Percentiles rank a stretch among this genome's conserved stretches.
Evolutionary conservation across 2,797 vertebrate species (phyloP).

Genomic region (Rousettus madagascariensis): DNA sequence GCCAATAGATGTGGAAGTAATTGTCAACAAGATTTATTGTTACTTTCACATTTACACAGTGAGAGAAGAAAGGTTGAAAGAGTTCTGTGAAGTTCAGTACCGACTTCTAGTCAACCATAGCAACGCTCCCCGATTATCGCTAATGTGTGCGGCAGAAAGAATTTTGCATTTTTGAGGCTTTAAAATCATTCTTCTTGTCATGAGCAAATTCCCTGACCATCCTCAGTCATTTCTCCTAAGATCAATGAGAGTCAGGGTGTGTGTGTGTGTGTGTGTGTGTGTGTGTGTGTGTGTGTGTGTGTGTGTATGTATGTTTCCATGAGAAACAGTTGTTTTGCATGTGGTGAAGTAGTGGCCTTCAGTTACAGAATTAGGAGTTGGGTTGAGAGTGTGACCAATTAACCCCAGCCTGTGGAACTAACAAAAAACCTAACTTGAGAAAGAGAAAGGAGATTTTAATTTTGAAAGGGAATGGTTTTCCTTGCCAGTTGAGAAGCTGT

Average conservation of each 20-base stretch:
- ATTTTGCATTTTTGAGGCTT: conserved; percentile 67
- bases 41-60: conserved; percentile 82
- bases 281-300: neutral
- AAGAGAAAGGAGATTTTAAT: conserved; percentile 16
- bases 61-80: conserved; percentile 80
- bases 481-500: conserved; percentile 48
- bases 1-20: conserved; percentile 84
- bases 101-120: conserved; percentile 76
- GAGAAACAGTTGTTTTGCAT: neutral
- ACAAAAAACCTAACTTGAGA: neutral
- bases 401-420: conserved; percentile 34
- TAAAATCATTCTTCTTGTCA: conserved; percentile 68
- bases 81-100: conserved; percentile 79
- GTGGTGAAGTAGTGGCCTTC: conserved; percentile 41
- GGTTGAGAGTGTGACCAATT: conserved; percentile 67
- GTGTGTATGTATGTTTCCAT: neutral
- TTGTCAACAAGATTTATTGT: conserved; percentile 86
- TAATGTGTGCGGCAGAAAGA: conserved; percentile 77
- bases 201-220: conserved; percentile 42
- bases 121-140: conserved; percentile 76
- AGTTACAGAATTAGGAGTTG: conserved; percentile 55
- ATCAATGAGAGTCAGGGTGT: conserved; percentile 60
- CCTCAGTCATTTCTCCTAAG: conserved; percentile 52
- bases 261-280: neutral
- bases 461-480: conserved; percentile 52